Conservation (phyloP, 23 tunicate genomes). For the Styela clava region DNA sequence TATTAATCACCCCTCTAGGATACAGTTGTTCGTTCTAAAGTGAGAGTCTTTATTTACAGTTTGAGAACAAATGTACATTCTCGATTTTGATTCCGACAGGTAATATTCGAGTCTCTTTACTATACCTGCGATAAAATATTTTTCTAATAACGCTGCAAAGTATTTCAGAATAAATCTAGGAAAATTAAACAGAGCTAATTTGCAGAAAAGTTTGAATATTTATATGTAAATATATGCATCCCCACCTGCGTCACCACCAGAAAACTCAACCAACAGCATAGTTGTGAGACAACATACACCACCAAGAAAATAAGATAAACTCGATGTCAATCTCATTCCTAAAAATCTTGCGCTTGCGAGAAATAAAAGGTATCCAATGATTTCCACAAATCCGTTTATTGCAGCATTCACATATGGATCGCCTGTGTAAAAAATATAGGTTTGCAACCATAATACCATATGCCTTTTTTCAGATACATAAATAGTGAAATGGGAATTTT, state of each 20-base stretch:
- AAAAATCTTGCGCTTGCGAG: background rate
- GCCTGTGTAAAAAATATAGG: too few relatives aligned
- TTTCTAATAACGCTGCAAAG: too few relatives aligned
- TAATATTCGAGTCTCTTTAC: too few relatives aligned
- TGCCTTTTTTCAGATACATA: too few relatives aligned
- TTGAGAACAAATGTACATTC: too few relatives aligned
- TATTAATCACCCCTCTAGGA: too few relatives aligned
- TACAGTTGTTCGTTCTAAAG: too few relatives aligned
- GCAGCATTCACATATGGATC: slow-evolving; percentile 50
- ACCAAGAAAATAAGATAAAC: slow-evolving; percentile 5
- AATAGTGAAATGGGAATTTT: too few relatives aligned
- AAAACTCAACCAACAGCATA: slow-evolving; percentile 37
- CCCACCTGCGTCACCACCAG: slow-evolving; percentile 31
- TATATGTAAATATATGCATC: background rate
- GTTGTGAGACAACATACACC: slow-evolving; percentile 40
- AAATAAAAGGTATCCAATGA: slow-evolving; percentile 6
- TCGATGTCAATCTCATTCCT: background rate
- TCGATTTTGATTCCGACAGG: too few relatives aligned
- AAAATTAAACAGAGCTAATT: background rate
- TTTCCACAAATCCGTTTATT: slow-evolving; percentile 52
- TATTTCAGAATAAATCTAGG: background rate
- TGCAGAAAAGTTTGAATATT: background rate
- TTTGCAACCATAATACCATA: too few relatives aligned
- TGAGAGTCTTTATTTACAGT: too few relatives aligned
- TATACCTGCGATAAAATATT: too few relatives aligned